Conservation (phyloP, 1,140 invertebrate genomes). For the Tachypleus tridentatus region DNA sequence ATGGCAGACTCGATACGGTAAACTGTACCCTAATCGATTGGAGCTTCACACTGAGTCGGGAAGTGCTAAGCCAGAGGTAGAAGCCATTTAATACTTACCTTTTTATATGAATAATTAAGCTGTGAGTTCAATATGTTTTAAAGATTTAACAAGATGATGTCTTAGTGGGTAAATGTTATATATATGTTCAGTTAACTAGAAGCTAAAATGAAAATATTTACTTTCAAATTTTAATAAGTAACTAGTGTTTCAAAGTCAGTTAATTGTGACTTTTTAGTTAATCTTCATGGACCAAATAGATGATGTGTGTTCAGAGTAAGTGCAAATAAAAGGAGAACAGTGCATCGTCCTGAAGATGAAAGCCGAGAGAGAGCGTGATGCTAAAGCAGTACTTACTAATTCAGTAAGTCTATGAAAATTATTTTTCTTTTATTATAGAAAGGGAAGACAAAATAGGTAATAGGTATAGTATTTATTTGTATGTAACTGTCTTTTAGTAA, state of each 20-base stretch:
- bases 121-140: too few relatives aligned
- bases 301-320: conserved; percentile 70
- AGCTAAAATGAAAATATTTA: too few relatives aligned
- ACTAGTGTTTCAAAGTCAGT: background rate
- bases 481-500: too few relatives aligned
- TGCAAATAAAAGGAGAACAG: conserved; percentile 72
- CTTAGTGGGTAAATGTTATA: too few relatives aligned
- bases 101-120: too few relatives aligned
- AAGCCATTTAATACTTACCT: background rate
- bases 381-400: conserved; percentile 82
- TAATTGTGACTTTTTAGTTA: conserved; percentile 38
- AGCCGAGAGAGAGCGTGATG: conserved; percentile 47
- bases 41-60: conserved; percentile 87
- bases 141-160: too few relatives aligned
- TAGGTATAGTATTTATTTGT: too few relatives aligned
- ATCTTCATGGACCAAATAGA: conserved; percentile 90
- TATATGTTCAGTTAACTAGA: too few relatives aligned
- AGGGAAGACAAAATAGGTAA: too few relatives aligned
- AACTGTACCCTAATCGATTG: conserved; percentile 51
- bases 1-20: conserved; percentile 90
- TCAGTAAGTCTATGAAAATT: conserved; percentile 49
- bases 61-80: conserved; percentile 68
- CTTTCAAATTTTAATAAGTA: background rate
- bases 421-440: too few relatives aligned
- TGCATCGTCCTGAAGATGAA: conserved; percentile 78